These are phyloP conservation scores for Amphipyra tragopoginis DNA, from an alignment of 2,888 invertebrate genomes.

Conservation along the genomic window DNA sequence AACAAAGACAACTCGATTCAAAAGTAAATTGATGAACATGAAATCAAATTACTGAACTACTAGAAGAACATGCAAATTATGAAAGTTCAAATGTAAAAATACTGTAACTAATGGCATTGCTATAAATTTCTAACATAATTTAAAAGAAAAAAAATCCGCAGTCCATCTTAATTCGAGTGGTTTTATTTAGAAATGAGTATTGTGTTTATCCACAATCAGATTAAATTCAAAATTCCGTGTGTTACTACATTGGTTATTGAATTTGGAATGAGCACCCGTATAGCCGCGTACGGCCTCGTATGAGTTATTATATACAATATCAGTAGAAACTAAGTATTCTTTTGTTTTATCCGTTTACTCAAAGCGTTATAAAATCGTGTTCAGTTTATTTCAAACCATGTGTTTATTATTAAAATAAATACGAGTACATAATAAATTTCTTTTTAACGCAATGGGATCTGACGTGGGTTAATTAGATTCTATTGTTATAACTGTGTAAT, in stretches of 20 bases:
- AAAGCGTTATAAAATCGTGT: conserved; percentile 5
- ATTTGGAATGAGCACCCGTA: neutral
- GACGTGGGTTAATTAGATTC: conserved; percentile 68
- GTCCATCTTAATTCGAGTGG: no score
- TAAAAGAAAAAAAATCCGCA: neutral
- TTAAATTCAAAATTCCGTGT: neutral
- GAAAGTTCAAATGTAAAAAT: no score
- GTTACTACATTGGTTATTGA: neutral
- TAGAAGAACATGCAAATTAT: conserved; percentile 25
- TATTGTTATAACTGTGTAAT: conserved; percentile 62
- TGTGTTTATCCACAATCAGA: no score
- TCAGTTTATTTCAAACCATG: conserved; percentile 2
- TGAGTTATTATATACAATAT: neutral
- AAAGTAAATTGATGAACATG: conserved; percentile 32
- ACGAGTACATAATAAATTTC: conserved; percentile 49
- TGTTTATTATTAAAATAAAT: conserved; percentile 48
- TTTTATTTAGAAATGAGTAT: no score
- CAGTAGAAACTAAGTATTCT: neutral
- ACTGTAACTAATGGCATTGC: no score
- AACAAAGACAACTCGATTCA: conserved; percentile 37
- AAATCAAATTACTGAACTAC: conserved; percentile 16
- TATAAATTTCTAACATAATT: no score
- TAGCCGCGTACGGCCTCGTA: neutral
- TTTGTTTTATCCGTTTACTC: neutral
- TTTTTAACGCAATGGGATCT: conserved; percentile 61